Conservation (phyloP, 30 jellyfish, hydroid and myxozoan species). For the Sanderia malayensis region DNA sequence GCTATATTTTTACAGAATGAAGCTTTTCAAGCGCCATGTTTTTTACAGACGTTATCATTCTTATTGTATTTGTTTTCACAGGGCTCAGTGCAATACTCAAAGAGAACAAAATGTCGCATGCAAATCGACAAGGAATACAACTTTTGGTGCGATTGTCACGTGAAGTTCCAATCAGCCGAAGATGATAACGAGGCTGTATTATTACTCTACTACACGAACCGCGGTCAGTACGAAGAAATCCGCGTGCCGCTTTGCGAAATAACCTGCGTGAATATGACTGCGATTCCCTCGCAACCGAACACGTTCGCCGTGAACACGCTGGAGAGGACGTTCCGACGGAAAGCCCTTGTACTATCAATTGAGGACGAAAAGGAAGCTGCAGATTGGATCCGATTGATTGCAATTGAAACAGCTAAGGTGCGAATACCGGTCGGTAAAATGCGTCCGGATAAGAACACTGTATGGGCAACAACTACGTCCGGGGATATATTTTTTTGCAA, state of each 20-base stretch:
- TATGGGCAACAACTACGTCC: conserved; percentile 76
- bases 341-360: conserved; percentile 47
- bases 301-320: conserved; percentile 60
- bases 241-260: conserved; percentile 43
- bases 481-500: conserved; percentile 82
- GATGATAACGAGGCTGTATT: conserved; percentile 46
- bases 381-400: conserved; percentile 71
- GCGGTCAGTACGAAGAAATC: conserved; percentile 59
- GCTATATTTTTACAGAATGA: no score
- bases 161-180: conserved; percentile 43
- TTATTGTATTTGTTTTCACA: conserved; percentile 16
- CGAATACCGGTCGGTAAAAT: conserved; percentile 10
- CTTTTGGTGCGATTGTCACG: conserved; percentile 77
- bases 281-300: conserved; percentile 58
- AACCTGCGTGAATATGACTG: conserved; percentile 56
- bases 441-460: conserved; percentile 19
- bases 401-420: conserved; percentile 44
- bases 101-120: conserved; percentile 59
- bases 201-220: conserved; percentile 39
- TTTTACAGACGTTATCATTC: no score
- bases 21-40: no score
- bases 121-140: conserved; percentile 38
- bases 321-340: conserved; percentile 55
- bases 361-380: conserved; percentile 63
- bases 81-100: conserved; percentile 62